Base-by-base conservation (phyloP, 1,140 invertebrate genomes). In the Drosophila carrolli region DNA sequence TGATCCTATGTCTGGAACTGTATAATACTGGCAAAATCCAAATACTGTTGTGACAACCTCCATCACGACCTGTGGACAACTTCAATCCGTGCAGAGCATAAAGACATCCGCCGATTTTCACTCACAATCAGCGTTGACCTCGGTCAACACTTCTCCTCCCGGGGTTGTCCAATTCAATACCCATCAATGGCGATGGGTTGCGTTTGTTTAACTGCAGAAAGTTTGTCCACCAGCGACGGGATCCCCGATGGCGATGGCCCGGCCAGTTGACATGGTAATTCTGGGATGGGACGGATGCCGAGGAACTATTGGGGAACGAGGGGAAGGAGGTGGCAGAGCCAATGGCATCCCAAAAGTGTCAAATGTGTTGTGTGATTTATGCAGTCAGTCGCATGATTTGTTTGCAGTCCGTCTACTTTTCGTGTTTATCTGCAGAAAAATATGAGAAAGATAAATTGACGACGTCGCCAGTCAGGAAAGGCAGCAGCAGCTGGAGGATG, bases 381-480 rank as follows among this genome's bases (percentile, higher is more conserved):
- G 86, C 86, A 90, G 86, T 90, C 82, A 75, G 82, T 84, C 79
- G 86, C 75, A 90, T 90, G 88, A 90, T 90, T 90, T 90, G 86
- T 90, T 86, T 82, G 79, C 86, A 90, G 81, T 90, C 88, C 82
- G 77, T 86, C 86, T 82, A 79, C 77, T 82, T 85, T 90, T 86
- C 86, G 75, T 89, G 85, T 90, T 90, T 90, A 90, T 82, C 75
- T 90, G 81, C 75, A 58, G 68, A 76, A 89, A 86, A 90, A 89
- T 90, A 90, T 90, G 85, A 90, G 85, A 90, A 90, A 86, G 85
- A 90, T 90, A 90, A 90, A 90, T 89, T 78, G 86, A 80, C 51
- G 75, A 61, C 38, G 63, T 54, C 55, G 43, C 54, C 54, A 51
- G 71, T 46, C 55, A 46, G 29, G 38, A 60, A 60, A 63, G 44